These are phyloP conservation scores for Coregonus suidteri DNA, from an alignment of 2,797 vertebrate genomes.

Conservation along the genomic window DNA sequence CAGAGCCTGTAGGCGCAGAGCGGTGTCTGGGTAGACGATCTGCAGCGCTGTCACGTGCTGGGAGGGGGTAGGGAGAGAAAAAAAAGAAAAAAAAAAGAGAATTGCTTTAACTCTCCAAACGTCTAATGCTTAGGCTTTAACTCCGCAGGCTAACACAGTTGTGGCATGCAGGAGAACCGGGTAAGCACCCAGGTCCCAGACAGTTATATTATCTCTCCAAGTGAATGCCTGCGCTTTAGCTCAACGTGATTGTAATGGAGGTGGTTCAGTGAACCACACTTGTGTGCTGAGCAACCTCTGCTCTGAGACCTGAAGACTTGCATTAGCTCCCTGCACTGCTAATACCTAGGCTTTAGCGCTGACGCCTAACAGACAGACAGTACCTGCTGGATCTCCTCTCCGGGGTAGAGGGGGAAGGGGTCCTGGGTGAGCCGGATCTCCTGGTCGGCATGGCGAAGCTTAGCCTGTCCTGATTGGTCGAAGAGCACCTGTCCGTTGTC, in stretches of 20 bases:
- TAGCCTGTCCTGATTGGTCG: constrained; percentile 82
- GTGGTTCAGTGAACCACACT: no score
- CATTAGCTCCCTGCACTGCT: neutral
- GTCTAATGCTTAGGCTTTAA: neutral
- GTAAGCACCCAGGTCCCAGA: no score
- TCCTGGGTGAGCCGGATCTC: constrained; percentile 89
- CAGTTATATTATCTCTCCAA: no score
- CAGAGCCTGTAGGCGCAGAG: constrained; percentile 85
- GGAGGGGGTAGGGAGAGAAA: neutral
- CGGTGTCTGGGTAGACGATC: constrained; percentile 86
- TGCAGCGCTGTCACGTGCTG: constrained; percentile 84
- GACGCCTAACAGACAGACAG: neutral
- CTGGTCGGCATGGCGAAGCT: constrained; percentile 86
- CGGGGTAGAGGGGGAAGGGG: constrained; percentile 89
- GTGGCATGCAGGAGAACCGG: no score
- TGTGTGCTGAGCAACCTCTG: no score
- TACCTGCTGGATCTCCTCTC: constrained; percentile 87
- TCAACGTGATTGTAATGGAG: no score
- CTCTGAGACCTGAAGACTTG: no score
- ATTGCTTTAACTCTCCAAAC: neutral
- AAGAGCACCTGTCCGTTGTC: constrained; percentile 63
- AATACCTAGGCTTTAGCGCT: neutral
- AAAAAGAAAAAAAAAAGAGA: neutral
- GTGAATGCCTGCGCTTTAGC: no score
- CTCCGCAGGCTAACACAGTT: neutral